Evolutionary conservation across 2,797 vertebrate genomes (phyloP), one percentile per base, ranked within the genome.

Genomic region (Schizopygopsis malacanthus): DNA sequence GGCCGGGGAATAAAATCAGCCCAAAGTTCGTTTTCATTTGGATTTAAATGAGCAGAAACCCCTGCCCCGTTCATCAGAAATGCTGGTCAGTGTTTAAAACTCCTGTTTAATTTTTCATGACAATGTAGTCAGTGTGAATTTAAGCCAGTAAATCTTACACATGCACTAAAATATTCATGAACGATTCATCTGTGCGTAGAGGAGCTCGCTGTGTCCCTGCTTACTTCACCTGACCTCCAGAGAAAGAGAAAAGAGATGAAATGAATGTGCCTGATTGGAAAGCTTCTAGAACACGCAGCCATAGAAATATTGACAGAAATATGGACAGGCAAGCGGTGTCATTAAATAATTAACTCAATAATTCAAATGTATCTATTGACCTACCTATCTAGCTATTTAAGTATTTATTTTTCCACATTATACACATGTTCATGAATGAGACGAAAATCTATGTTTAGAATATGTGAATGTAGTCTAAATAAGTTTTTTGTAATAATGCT

Each of bases 101-200:
- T 11, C 37, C 67, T 5, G 37, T 41, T 70, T 22, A 70, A 70
- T 70, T 70, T 70, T 70, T 70, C 69, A 70, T 41, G 18, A 22
- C 10, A 41, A 70, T 70, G 39, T 70, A 70, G 39, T 70, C 39
- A 70, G 39, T 70, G 69, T 43, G 69, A 70, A 70, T 70, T 43
- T 70, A 70, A 43, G 39, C 37, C 39, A 70, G 37, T 41, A 6
- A 43, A 43, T 43, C 39, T 70, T 41, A 70, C 18, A 70, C 20
- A 70, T 70, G 39, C 37, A n/a, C 4, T 70, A 43, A 70, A 22
- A 70, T 70, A 70, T 70, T 70, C 37, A 70, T 70, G 39, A 70
- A 70, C 11, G 39, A 41, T 43, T 70, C 18, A 12, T 39, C 37
- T 70, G 67, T 22, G 18, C 39, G 18, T 61, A 61, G 56, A 61